Evolutionary conservation across 2,888 invertebrate species (phyloP), one percentile per base, ranked within the genome.

Genomic region (Helobdella robusta): DNA sequence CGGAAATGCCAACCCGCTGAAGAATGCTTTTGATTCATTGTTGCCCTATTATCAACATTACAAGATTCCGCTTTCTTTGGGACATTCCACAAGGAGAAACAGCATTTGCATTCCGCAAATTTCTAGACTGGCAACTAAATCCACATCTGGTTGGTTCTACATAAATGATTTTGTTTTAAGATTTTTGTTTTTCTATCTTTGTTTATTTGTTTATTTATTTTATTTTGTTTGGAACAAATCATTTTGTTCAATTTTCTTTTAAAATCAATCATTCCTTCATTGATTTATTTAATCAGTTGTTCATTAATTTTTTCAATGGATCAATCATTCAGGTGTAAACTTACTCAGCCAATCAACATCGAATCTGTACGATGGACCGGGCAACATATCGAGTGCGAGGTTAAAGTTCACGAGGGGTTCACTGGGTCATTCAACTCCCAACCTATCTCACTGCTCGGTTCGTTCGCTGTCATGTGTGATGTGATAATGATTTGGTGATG

Each of bases 321-420:
- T n/a, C n/a, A n/a, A n/a, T n/a, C n/a, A n/a, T n/a, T n/a, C 44
- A 40, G 44, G 44, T 40, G 44, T 40, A 40, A 56, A 56, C 56
- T 32, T 56, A 3, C 20, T 56, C 25, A 56, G 56, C 8, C 56
- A 30, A 6, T 56, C 56, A 1, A 18, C 56, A 4, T 56, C 56
- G 30, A 56, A 56, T 32, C 56, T 56, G n/a, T 56, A 30, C 28
- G 56, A 56, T n/a, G 32, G 56, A n/a, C 56, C 56, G 28, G 56
- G 28, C 25, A 5, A 28, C 56, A n/a, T n/a, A n/a, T 30, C 11
- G n/a, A 30, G 30, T 32, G 32, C 28, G 8, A 56, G 56, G 32
- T 6, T 56, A 32, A 56, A 32, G 32, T 32, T 56, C 28, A 30
- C 56, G 11, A 25, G 56, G 32, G 56, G 56, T 5, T 56, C 56